A percentile compares a stretch with the other conserved stretches of the same genome.
These are phyloP conservation scores for Ramphastos sulfuratus DNA, from an alignment of 2,113 vertebrate species.

Conservation along the genomic window DNA sequence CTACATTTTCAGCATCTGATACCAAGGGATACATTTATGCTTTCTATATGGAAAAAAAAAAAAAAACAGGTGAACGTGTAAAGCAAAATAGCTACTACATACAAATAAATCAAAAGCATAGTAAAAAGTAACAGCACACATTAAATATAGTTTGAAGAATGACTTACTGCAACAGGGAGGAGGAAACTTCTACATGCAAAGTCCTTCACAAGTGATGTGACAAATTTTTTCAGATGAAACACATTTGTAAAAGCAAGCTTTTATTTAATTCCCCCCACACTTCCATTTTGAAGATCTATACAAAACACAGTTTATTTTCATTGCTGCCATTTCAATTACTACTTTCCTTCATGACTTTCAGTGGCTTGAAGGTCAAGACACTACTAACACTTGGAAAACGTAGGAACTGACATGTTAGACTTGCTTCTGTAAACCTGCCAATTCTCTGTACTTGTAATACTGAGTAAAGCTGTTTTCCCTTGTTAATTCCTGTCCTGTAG, in stretches of 20 bases:
- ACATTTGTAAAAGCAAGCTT: neutral
- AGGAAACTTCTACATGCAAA: neutral
- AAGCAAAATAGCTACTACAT: neutral
- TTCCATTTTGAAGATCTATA: neutral
- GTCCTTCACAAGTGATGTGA: neutral
- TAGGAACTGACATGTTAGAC: neutral
- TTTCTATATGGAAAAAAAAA: neutral
- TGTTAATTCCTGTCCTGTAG: neutral
- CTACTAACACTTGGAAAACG: neutral
- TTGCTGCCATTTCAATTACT: neutral
- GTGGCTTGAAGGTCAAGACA: neutral
- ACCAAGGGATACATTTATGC: neutral
- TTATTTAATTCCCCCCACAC: neutral
- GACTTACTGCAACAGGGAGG: neutral
- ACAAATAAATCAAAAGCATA: neutral
- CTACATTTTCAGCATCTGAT: neutral
- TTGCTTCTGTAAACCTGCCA: neutral
- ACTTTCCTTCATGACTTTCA: neutral
- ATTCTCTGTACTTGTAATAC: neutral
- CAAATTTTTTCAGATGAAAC: neutral
- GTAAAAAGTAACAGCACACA: neutral
- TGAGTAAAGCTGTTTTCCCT: neutral
- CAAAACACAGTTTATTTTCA: neutral
- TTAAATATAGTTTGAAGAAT: neutral
- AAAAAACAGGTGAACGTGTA: neutral